Evolutionary conservation across 2,113 vertebrate genomes (phyloP).

Genomic region (Hepsetus odoe): DNA sequence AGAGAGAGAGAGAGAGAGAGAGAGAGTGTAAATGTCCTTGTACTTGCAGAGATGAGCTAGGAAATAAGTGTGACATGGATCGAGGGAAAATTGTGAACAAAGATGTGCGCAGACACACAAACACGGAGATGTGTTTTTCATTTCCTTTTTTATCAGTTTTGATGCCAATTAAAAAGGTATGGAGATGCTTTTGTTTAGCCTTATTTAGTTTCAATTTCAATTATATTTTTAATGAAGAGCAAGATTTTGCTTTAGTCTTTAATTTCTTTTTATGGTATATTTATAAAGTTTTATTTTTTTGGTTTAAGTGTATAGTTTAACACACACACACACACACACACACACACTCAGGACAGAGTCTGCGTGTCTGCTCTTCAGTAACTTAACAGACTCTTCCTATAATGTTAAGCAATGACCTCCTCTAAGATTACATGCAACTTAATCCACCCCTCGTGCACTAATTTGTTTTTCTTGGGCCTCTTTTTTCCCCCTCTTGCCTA

Average conservation of each 20-base stretch:
- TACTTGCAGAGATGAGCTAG: slow-evolving; percentile 24
- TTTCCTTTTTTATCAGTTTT: too few relatives aligned
- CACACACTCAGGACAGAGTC: slow-evolving; percentile 21
- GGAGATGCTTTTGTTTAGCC: too few relatives aligned
- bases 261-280: too few relatives aligned
- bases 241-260: too few relatives aligned
- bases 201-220: too few relatives aligned
- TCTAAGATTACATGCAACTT: slow-evolving; percentile 80
- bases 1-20: neutral
- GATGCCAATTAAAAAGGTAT: too few relatives aligned
- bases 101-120: slow-evolving; percentile 55
- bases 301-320: too few relatives aligned
- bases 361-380: slow-evolving; percentile 64
- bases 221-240: too few relatives aligned
- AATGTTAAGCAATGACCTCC: slow-evolving; percentile 64
- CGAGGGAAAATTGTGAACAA: slow-evolving; percentile 29
- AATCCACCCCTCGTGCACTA: slow-evolving; percentile 77
- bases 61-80: slow-evolving; percentile 39
- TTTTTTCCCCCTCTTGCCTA: slow-evolving; percentile 63
- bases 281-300: too few relatives aligned
- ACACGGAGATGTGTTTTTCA: too few relatives aligned
- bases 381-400: slow-evolving; percentile 72
- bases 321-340: slow-evolving; percentile 30
- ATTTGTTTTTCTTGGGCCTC: slow-evolving; percentile 77
- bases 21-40: slow-evolving; percentile 13